Evolutionary conservation across 2,113 vertebrate species (phyloP).

Genomic region (Xenopus tropicalis): UCB_Xtro_10.0 CM004444.2:105645501-105646000

Average conservation of each 20-base stretch:
- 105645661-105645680: too few species aligned
- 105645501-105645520: too few species aligned
- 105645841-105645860: slow-evolving; percentile 24
- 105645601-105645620: too few species aligned
- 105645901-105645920: slow-evolving; percentile 15
- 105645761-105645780: background rate
- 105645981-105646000: background rate
- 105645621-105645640: too few species aligned
- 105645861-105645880: slow-evolving; percentile 22
- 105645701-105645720: too few species aligned
- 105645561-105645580: too few species aligned
- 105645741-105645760: background rate
- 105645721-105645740: too few species aligned
- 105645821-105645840: slow-evolving; percentile 10
- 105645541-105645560: too few species aligned
- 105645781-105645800: background rate
- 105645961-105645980: background rate
- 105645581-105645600: too few species aligned
- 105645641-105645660: too few species aligned
- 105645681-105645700: too few species aligned
- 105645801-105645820: background rate
- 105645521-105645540: too few species aligned
- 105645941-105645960: background rate
- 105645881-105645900: slow-evolving; percentile 33
- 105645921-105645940: background rate